Conservation (phyloP, 2,888 invertebrate species). For the Cantharis flavilabris region DNA sequence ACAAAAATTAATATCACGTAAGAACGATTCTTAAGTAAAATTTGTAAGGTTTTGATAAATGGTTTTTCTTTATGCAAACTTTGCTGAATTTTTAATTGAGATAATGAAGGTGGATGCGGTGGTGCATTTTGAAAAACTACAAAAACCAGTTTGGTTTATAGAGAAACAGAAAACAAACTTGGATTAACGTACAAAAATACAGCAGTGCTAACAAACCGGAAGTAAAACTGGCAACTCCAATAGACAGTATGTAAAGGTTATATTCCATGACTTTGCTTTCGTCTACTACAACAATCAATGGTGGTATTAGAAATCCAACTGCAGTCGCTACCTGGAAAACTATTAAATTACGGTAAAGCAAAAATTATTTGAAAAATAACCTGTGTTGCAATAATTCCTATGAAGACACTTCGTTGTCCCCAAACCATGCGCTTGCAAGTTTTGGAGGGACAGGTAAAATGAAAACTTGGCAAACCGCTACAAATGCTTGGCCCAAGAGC, state of each 20-base stretch:
- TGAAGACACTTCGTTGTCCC: neutral
- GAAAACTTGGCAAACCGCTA: neutral
- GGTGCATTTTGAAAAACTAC: constrained; percentile 91
- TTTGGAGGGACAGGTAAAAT: neutral
- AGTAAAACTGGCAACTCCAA: neutral
- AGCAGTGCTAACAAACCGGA: neutral
- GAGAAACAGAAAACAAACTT: neutral
- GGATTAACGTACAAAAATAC: neutral
- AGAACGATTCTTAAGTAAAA: neutral
- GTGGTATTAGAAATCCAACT: neutral
- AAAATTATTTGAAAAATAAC: neutral
- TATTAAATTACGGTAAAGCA: too few species aligned
- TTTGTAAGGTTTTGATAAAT: neutral
- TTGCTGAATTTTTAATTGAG: constrained; percentile 66
- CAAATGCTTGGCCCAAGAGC: neutral
- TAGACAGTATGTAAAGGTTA: neutral
- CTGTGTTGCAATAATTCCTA: neutral
- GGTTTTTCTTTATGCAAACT: constrained; percentile 35
- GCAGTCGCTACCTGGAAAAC: neutral
- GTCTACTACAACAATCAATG: neutral
- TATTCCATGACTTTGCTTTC: neutral
- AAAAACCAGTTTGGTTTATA: neutral
- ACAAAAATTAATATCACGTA: constrained; percentile 22
- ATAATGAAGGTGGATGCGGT: constrained; percentile 84
- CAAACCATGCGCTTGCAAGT: neutral